Percentiles rank a stretch among this genome's conserved stretches.
Conservation (phyloP, 2,888 invertebrate species). For the Cephus spinipes region DNA sequence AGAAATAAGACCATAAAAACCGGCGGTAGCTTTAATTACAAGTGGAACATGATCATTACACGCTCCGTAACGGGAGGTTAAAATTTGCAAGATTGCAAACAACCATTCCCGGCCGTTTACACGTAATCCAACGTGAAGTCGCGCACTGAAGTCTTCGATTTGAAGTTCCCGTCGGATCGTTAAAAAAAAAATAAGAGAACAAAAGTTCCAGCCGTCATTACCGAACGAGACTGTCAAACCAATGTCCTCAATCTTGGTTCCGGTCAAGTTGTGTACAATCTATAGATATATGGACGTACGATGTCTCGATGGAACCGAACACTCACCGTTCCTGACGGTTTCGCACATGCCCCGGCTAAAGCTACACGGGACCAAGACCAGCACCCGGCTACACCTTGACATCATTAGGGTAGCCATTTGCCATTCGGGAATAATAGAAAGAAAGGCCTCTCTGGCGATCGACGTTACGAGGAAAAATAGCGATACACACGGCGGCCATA, state of each 20-base stretch:
- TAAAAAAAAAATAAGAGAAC: neutral
- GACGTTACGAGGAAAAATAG: constrained; percentile 5
- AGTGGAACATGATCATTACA: neutral
- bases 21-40: neutral
- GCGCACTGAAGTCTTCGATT: neutral
- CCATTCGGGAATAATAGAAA: constrained; percentile 6
- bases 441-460: constrained; percentile 4
- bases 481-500: neutral
- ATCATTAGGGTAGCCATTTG: neutral
- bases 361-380: neutral
- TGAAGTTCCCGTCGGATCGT: neutral
- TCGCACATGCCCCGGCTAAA: neutral
- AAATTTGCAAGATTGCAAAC: neutral
- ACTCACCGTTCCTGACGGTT: constrained; percentile 3
- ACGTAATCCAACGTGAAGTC: neutral
- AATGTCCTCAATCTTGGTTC: neutral
- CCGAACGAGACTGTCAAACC: neutral
- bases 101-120: neutral
- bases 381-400: neutral
- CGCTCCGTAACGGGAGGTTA: neutral
- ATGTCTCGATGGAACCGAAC: neutral
- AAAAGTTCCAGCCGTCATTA: neutral
- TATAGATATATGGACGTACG: neutral
- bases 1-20: neutral
- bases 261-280: neutral